phyloP scores from a whole-genome alignment of 1,140 invertebrate genomes.

The Drosophila ohnishii region DNA sequence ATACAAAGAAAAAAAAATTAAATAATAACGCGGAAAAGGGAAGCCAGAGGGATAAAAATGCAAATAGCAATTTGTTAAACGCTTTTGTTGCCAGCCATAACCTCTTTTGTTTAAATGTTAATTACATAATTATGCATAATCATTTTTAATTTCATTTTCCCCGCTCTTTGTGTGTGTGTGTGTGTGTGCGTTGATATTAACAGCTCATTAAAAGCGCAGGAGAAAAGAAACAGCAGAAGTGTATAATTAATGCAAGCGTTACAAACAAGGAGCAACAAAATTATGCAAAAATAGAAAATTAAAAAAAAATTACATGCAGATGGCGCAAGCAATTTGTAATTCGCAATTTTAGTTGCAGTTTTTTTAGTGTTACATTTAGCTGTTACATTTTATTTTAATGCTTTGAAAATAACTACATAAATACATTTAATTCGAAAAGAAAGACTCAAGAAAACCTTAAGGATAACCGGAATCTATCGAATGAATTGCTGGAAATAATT shows the following conservation, averaged over 20 bases:
- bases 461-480: constrained; percentile 10
- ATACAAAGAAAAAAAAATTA: background rate
- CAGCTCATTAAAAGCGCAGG: constrained; percentile 78
- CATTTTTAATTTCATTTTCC: constrained; percentile 57
- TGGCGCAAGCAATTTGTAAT: constrained; percentile 41
- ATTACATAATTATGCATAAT: constrained; percentile 83
- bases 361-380: background rate
- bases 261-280: constrained; percentile 53
- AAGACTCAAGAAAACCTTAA: background rate
- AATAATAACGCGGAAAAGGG: constrained; percentile 4
- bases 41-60: constrained; percentile 33
- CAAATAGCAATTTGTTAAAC: constrained; percentile 74
- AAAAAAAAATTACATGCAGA: constrained; percentile 9
- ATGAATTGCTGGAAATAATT: constrained; percentile 5
- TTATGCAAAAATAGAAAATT: constrained; percentile 52
- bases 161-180: constrained; percentile 9
- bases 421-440: constrained; percentile 9
- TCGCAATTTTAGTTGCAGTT: constrained; percentile 35
- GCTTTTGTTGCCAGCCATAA: constrained; percentile 70
- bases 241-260: constrained; percentile 71
- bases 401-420: background rate
- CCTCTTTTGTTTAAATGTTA: constrained; percentile 82
- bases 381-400: constrained; percentile 7
- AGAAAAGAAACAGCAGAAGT: constrained; percentile 43
- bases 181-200: constrained; percentile 63